Evolutionary conservation across 1,140 invertebrate genomes (phyloP), one percentile per base, ranked within the genome.

Genomic region (Anastrepha obliqua): DNA sequence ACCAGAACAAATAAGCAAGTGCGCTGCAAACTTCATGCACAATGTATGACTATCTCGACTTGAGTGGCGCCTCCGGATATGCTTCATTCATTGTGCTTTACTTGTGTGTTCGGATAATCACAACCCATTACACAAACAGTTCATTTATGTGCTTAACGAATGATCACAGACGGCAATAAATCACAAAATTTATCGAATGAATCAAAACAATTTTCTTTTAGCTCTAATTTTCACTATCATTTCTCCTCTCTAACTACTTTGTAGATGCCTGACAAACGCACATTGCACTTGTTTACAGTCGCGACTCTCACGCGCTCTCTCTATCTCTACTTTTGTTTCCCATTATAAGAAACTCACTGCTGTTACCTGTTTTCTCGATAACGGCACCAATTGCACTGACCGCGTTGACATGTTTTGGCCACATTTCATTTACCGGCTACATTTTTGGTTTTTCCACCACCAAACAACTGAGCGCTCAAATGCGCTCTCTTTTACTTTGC

Each of bases 391-490:
- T 13, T 15, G 60, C 60, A 62, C 60, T 62, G 15, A 17, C 8
- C n/a, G 60, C 4, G 8, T 9, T 62, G 60, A 1, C 60, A 70
- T 17, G 39, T 70, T 70, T 70, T 42, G 67, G 42, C 67, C 67
- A 70, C 67, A 70, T 44, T 70, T 70, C 42, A 70, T 70, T 70
- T 47, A 70, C 67, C 67, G 67, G 67, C 67, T 70, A 39, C 67
- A 70, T 70, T 70, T 70, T 42, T 70, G 67, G 11, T 39, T 70
- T 70, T 70, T 44, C 15, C 11, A 17, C 67, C 67, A 70, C 67
- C 42, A 44, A 44, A 44, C 9, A 70, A 70, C 39, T 42, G 39
- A 11, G 13, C 42, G 11, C 67, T 15, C 29, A 70, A 39, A 13
- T 62, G 60, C 60, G 60, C 60, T 62, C 60, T 3, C 60, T 62